Evolutionary conservation across 2,888 invertebrate species (phyloP), one percentile per base, ranked within the genome.

Genomic region (Mechanitis messenoides): DNA sequence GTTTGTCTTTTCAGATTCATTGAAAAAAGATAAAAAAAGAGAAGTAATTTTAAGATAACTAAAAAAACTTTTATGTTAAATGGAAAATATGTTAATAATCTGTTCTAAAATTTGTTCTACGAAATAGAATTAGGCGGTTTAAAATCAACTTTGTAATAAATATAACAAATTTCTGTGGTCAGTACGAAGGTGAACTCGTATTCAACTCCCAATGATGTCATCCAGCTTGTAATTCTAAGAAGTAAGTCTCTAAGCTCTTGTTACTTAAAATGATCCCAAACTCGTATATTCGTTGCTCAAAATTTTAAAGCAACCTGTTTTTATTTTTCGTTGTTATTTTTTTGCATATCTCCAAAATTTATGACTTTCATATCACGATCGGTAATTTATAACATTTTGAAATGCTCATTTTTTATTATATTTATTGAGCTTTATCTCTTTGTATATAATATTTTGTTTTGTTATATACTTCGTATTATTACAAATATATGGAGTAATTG

Each of bases 221-320:
- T 85, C 84, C 73, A 81, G 80, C 83, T 83, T 76, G 73, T 73
- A 75, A 74, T 88, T 89, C 87, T 80, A 81, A 84, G 87, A 87
- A 88, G 78, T 50, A 50, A 28, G 28, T 3, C 80, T 81, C 72
- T 73, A 73, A 84, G 76, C 79, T 77, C 78, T 87, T 87, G 83
- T 84, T 86, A 86, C 86, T 85, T 80, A 71, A 73, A 71, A 63
- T 69, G 71, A 70, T 72, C 77, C 75, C 61, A 63, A 60, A 75
- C 73, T 77, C 80, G 80, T 82, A 74, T 73, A 69, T 74, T 80
- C 78, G 76, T 80, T 81, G 77, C 76, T 74, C 73, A 70, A 72
- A 75, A 72, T 74, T 74, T 74, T 68, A 77, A 80, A 80, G 71
- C 74, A 81, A 86, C 84, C 83, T 75, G 85, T 87, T 85, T 82